Evolutionary conservation across 1,140 invertebrate genomes (phyloP), one percentile per base, ranked within the genome.

Genomic region (Calephelis virginiensis): DNA sequence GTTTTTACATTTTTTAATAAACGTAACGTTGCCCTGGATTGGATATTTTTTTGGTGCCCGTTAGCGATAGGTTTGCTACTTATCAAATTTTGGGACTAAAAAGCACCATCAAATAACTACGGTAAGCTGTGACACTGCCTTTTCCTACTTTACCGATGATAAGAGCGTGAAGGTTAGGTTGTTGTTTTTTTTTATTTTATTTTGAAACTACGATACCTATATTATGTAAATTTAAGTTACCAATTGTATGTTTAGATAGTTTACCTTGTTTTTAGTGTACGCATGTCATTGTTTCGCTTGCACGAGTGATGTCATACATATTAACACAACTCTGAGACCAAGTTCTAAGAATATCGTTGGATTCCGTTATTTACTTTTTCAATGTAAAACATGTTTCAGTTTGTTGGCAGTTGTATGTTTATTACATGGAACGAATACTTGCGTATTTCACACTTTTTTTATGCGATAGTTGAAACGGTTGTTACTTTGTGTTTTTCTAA

Each of bases 321-420:
- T 59, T 38, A 59, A 38, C 53, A 59, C 37, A 59, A 59, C 53
- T 59, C 53, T 37, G 37, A 59, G 28, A 37, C 53, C 37, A 59
- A 59, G 28, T 59, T 59, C 53, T 59, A 37, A 8, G 53, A 59
- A 59, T 59, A 59, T 38, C 56, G 28, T 59, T 38, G 56, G 37
- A 59, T 59, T 59, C 56, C 56, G 56, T 59, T 59, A 59, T 59
- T 59, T 59, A n/a, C 56, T 59, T 59, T 59, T 59, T 38, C 56
- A 37, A 59, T 59, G 56, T 59, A 59, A 56, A 56, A 56, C 53
- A 56, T 28, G 53, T 56, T 28, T 43, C 40, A 43, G 40, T 43
- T 43, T 43, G 40, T 56, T 56, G 53, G 17, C 28, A 37, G 53
- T 56, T 56, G 53, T 56, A 28, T 56, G 53, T 56, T 38, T 56